Conservation (phyloP, 2,888 invertebrate genomes). For the Scaptomyza flava region DNA sequence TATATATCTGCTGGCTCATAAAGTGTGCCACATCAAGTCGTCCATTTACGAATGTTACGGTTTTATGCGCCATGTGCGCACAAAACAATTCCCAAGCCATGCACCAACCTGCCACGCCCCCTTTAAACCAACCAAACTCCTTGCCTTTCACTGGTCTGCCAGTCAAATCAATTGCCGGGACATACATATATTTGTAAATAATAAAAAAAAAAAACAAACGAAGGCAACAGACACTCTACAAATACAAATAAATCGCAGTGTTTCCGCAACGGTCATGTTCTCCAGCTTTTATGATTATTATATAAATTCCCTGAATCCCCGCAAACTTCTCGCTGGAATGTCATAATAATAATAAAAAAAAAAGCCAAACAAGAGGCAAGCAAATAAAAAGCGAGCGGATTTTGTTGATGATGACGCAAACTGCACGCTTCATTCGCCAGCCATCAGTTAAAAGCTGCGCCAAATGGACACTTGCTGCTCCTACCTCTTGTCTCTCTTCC, state of each 20-base stretch:
- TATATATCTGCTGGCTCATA: slow-evolving; percentile 50
- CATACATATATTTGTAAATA: too few relatives aligned
- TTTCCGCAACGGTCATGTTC: slow-evolving; percentile 72
- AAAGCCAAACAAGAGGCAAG: slow-evolving; percentile 29
- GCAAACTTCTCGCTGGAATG: slow-evolving; percentile 28
- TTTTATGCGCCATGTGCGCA: slow-evolving; percentile 59
- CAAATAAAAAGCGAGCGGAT: slow-evolving; percentile 64
- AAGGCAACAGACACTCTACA: slow-evolving; percentile 42
- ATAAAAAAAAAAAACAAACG: slow-evolving; percentile 3
- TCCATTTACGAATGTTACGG: slow-evolving; percentile 53
- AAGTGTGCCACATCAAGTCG: slow-evolving; percentile 55
- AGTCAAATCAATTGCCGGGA: slow-evolving; percentile 71
- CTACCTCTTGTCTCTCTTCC: background rate
- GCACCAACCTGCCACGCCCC: background rate
- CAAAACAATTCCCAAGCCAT: slow-evolving; percentile 54
- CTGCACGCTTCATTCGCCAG: slow-evolving; percentile 45
- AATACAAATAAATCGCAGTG: slow-evolving; percentile 74
- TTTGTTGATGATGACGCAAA: slow-evolving; percentile 54
- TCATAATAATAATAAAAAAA: slow-evolving; percentile 46
- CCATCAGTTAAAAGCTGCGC: slow-evolving; percentile 28
- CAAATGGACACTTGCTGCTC: slow-evolving; percentile 21
- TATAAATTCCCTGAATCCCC: slow-evolving; percentile 56
- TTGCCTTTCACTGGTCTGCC: slow-evolving; percentile 14
- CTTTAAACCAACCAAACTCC: background rate
- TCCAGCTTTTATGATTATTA: slow-evolving; percentile 73